Percentiles rank a stretch among this genome's conserved stretches.
These are phyloP conservation scores for Scortum barcoo DNA, from an alignment of 2,113 vertebrate genomes.

Conservation along the genomic window DNA sequence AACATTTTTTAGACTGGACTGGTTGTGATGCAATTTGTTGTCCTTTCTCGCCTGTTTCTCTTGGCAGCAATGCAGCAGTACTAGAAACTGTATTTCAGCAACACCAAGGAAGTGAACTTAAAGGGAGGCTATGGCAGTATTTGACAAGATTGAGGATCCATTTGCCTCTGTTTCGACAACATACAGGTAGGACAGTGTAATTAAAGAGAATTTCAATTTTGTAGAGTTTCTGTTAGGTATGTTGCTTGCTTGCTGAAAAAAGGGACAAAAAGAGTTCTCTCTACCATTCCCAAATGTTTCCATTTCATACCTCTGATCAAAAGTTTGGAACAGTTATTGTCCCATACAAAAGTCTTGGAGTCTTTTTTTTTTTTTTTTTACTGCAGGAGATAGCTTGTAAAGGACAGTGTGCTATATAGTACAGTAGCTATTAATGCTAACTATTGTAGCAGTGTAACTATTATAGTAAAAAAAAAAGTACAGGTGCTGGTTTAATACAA, in stretches of 20 bases:
- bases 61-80: no score
- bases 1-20: no score
- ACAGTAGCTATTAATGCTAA: no score
- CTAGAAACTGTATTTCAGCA: conserved; percentile 32
- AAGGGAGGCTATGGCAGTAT: conserved; percentile 20
- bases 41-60: no score
- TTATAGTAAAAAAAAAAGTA: no score
- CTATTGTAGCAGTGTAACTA: no score
- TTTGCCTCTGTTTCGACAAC: conserved; percentile 37
- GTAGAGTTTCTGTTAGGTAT: conserved; percentile 27
- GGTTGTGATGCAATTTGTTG: no score
- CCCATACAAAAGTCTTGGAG: conserved; percentile 1
- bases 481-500: no score
- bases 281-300: conserved; percentile 11
- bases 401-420: no score
- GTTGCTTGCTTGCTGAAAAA: conserved; percentile 1
- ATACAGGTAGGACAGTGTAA: conserved; percentile 29
- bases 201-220: conserved; percentile 25
- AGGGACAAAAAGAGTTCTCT: neutral
- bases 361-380: no score
- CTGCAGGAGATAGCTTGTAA: no score
- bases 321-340: conserved; percentile 30
- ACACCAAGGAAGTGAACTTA: conserved; percentile 39
- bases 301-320: conserved; percentile 16
- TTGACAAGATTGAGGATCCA: conserved; percentile 27